Evolutionary conservation across 2,113 vertebrate species (phyloP).

Genomic region (Globicephala melas): DNA sequence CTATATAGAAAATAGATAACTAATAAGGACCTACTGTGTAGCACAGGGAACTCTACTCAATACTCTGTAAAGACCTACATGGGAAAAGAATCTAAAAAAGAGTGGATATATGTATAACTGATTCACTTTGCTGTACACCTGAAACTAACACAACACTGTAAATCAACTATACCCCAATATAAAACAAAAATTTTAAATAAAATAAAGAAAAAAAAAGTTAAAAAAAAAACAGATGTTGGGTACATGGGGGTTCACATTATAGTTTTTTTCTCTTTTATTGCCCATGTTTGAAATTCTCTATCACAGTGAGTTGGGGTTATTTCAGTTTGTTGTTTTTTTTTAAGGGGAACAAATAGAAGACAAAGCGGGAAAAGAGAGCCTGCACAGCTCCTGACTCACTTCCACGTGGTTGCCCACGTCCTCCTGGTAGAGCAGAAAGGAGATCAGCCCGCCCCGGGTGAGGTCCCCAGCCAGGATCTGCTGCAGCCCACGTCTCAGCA

Average conservation of each 20-base stretch:
- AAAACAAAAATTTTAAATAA: background rate
- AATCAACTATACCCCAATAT: background rate
- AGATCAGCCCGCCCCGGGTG: conserved; percentile 83
- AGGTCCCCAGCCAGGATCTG: conserved; percentile 82
- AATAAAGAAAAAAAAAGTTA: background rate
- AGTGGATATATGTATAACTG: background rate
- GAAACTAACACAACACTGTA: background rate
- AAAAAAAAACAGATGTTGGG: background rate
- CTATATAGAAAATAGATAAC: background rate
- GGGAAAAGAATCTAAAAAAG: background rate
- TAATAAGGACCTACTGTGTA: background rate
- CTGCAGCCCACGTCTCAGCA: conserved; percentile 82
- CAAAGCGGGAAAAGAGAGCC: too few relatives aligned
- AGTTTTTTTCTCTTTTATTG: background rate
- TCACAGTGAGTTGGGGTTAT: background rate
- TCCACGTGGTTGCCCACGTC: conserved; percentile 74
- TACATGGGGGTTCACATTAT: background rate
- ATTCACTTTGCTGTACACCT: background rate
- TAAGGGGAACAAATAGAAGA: background rate
- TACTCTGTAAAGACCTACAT: background rate
- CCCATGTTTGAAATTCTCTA: background rate
- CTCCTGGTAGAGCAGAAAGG: conserved; percentile 91
- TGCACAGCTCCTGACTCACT: conserved; percentile 72
- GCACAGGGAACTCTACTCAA: background rate
- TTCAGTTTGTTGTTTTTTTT: background rate